These are phyloP conservation scores for Melanogrammus aeglefinus DNA, from an alignment of 2,797 vertebrate genomes.

Conservation along the genomic window DNA sequence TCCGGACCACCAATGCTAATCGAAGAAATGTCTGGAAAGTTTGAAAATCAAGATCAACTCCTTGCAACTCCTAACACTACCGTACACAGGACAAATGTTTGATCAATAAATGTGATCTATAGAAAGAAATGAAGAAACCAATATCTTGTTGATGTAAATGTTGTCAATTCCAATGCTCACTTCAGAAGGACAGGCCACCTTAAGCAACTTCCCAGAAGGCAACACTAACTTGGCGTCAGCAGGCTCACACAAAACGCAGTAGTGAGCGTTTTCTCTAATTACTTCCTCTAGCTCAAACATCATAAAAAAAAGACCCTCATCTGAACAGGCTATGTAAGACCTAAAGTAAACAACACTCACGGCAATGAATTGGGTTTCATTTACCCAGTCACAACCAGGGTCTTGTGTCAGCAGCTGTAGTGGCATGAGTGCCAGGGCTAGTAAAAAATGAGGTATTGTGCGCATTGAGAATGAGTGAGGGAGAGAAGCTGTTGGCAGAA, in stretches of 20 bases:
- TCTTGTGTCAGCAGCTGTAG: neutral
- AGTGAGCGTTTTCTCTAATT: slow-evolving; percentile 9
- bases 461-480: slow-evolving; percentile 19
- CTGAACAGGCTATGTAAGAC: slow-evolving; percentile 36
- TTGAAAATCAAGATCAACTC: no score
- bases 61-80: no score
- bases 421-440: neutral
- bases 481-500: neutral
- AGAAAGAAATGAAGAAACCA: neutral
- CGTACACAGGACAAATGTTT: neutral
- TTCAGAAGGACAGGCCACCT: neutral
- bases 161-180: neutral
- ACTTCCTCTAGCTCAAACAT: slow-evolving; percentile 25
- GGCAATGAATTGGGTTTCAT: slow-evolving; percentile 40
- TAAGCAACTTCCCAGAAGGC: neutral
- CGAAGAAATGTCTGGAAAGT: no score
- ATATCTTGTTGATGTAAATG: neutral
- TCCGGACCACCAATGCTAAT: neutral
- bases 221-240: neutral
- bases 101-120: neutral
- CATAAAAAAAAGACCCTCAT: slow-evolving; percentile 10
- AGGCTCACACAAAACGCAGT: slow-evolving; percentile 14
- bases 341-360: slow-evolving; percentile 13
- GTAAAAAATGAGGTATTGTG: slow-evolving; percentile 15
- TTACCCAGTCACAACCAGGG: slow-evolving; percentile 21